These are phyloP conservation scores for Hipparchia semele DNA, from an alignment of 2,888 invertebrate genomes.

Conservation along the genomic window DNA sequence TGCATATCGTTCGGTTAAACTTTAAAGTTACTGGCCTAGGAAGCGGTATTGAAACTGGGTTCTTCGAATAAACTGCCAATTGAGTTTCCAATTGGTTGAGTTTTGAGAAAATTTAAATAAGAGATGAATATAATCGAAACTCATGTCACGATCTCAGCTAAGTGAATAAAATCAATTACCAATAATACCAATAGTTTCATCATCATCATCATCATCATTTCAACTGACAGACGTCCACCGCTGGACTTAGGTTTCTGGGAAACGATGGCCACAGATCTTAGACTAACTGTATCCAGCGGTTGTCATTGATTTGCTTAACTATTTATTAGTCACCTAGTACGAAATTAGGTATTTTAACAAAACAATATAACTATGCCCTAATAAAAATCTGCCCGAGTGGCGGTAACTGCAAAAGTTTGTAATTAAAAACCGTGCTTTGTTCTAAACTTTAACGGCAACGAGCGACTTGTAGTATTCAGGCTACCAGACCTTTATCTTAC, in stretches of 20 bases:
- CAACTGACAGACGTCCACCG: too few species aligned
- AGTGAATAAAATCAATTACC: too few species aligned
- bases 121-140: not conserved
- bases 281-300: too few species aligned
- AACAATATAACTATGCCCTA: not conserved
- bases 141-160: too few species aligned
- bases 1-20: slow-evolving; percentile 24
- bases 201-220: too few species aligned
- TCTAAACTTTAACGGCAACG: slow-evolving; percentile 39
- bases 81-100: not conserved
- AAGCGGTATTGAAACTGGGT: slow-evolving; percentile 22
- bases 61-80: slow-evolving; percentile 11
- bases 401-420: slow-evolving; percentile 33
- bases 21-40: slow-evolving; percentile 22
- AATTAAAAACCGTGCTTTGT: slow-evolving; percentile 42
- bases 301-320: too few species aligned
- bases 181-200: too few species aligned
- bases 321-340: too few species aligned
- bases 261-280: too few species aligned
- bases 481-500: slow-evolving; percentile 7
- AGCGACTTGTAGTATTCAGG: slow-evolving; percentile 19
- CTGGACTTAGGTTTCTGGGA: too few species aligned
- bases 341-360: not conserved
- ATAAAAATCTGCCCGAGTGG: slow-evolving; percentile 17
- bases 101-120: not conserved